Evolutionary conservation across 2,888 invertebrate species (phyloP).

Genomic region (Eulithis prunata): DNA sequence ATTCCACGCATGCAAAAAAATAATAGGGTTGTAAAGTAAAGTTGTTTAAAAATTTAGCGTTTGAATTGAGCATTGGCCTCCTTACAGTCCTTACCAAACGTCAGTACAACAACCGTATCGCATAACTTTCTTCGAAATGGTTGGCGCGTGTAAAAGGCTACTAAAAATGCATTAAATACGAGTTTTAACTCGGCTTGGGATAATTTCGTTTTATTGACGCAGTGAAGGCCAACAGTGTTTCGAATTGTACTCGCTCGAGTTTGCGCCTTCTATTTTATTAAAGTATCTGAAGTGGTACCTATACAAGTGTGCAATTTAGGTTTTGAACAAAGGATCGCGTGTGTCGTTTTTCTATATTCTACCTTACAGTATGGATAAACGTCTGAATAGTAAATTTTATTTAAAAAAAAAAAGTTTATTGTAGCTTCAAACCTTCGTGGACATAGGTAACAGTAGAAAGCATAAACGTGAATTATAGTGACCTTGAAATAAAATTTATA

Average conservation of each 20-base stretch:
- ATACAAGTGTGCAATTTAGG: too few species aligned
- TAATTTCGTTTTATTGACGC: slow-evolving; percentile 46
- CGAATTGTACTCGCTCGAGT: slow-evolving; percentile 22
- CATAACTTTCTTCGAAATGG: slow-evolving; percentile 24
- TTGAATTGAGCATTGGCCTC: not conserved
- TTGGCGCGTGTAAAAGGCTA: slow-evolving; percentile 36
- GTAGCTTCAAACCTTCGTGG: too few species aligned
- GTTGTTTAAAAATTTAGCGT: not conserved
- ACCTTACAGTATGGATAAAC: too few species aligned
- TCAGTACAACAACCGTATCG: slow-evolving; percentile 7
- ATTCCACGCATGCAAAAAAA: not conserved
- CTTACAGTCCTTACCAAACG: not conserved
- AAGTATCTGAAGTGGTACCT: too few species aligned
- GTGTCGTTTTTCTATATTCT: too few species aligned
- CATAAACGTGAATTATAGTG: too few species aligned
- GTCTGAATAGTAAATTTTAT: too few species aligned
- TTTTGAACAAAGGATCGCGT: too few species aligned
- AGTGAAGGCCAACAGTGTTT: slow-evolving; percentile 33
- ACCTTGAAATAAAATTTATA: too few species aligned
- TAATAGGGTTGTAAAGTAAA: not conserved
- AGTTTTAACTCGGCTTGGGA: slow-evolving; percentile 41
- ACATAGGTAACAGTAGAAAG: too few species aligned
- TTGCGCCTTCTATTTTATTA: not conserved
- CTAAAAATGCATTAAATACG: slow-evolving; percentile 51
- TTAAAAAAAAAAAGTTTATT: too few species aligned